Evolutionary conservation across 2,797 vertebrate genomes (phyloP).

Genomic region (Phrynocephalus forsythii): DNA sequence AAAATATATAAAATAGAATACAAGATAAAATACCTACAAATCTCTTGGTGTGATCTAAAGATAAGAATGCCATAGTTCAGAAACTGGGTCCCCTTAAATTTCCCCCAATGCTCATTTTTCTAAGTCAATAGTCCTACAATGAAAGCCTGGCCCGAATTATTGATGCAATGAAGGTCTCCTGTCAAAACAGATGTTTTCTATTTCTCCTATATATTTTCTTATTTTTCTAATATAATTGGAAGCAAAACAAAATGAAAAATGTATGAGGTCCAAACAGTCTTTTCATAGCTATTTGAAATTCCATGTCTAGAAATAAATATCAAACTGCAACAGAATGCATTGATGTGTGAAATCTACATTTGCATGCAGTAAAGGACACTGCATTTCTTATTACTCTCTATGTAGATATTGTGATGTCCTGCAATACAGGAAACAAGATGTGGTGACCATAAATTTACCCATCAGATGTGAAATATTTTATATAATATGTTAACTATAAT

Average conservation of each 20-base stretch:
- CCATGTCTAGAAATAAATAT: slow-evolving; percentile 60
- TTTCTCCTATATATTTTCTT: slow-evolving; percentile 55
- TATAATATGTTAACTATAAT: too few relatives aligned
- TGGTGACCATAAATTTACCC: too few relatives aligned
- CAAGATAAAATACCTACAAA: slow-evolving; percentile 40
- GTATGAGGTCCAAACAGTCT: slow-evolving; percentile 43
- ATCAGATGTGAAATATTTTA: too few relatives aligned
- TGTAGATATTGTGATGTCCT: too few relatives aligned
- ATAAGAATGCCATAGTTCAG: slow-evolving; percentile 61
- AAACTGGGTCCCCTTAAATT: slow-evolving; percentile 57
- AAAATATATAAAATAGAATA: slow-evolving; percentile 43
- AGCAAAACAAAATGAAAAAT: slow-evolving; percentile 65
- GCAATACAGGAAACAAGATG: too few relatives aligned
- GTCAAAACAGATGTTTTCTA: slow-evolving; percentile 71
- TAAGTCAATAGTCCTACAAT: slow-evolving; percentile 50
- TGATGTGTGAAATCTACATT: neutral
- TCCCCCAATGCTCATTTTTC: slow-evolving; percentile 38
- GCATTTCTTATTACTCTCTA: too few relatives aligned
- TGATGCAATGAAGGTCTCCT: slow-evolving; percentile 66
- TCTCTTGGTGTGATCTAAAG: slow-evolving; percentile 45
- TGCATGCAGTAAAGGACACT: neutral
- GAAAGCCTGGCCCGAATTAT: slow-evolving; percentile 63
- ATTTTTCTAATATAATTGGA: slow-evolving; percentile 42
- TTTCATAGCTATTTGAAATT: slow-evolving; percentile 59
- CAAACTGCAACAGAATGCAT: slow-evolving; percentile 37